Evolutionary conservation across 2,113 vertebrate species (phyloP).

Genomic region (Tauraco erythrolophus): DNA sequence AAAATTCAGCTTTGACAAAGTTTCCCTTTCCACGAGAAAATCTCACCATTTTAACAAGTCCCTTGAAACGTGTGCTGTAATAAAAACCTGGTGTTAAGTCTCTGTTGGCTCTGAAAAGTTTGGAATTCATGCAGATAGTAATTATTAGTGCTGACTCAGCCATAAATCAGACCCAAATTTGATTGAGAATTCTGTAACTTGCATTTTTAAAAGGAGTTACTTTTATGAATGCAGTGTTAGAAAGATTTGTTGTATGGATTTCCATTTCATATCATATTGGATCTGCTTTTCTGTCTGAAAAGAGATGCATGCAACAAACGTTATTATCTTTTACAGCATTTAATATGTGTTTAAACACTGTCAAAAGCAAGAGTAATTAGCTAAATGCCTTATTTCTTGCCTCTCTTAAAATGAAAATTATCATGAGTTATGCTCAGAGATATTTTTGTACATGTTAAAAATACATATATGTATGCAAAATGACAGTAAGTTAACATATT

Average conservation of each 20-base stretch:
- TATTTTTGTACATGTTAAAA: background rate
- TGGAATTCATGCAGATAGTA: background rate
- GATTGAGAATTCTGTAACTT: background rate
- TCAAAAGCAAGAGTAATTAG: background rate
- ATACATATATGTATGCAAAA: background rate
- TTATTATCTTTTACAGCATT: background rate
- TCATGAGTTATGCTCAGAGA: background rate
- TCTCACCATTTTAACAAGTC: background rate
- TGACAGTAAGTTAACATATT: background rate
- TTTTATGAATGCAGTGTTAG: background rate
- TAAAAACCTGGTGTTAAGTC: background rate
- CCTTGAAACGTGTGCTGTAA: background rate
- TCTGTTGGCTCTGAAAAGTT: background rate
- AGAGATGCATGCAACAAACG: background rate
- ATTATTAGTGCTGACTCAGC: constrained; percentile 2
- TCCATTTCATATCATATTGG: background rate
- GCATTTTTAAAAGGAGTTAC: background rate
- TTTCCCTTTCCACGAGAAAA: background rate
- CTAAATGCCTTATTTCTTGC: background rate
- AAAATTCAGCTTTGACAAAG: background rate
- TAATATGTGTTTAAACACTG: background rate
- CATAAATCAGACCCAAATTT: background rate
- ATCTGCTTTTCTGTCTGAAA: background rate
- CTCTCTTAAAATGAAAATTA: background rate
- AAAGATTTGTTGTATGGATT: background rate